Evolutionary conservation across 1,140 invertebrate genomes (phyloP).

Genomic region (Drosophila pruinosa): DNA sequence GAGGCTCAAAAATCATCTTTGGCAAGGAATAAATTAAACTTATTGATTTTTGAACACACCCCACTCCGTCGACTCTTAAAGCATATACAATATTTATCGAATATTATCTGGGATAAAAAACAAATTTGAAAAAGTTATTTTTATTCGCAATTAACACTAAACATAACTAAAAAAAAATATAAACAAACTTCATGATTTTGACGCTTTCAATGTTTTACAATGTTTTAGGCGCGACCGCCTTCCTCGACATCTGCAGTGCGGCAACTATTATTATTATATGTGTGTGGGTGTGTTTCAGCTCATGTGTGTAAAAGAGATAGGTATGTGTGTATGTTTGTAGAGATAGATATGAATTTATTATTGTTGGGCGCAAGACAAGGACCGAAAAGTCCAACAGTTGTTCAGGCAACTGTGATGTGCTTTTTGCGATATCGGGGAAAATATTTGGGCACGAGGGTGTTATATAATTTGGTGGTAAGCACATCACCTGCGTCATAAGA

Average conservation of each 20-base stretch:
- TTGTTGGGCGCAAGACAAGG: slow-evolving; percentile 70
- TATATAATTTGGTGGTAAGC: slow-evolving; percentile 27
- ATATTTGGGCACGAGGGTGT: not conserved
- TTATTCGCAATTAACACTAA: slow-evolving; percentile 33
- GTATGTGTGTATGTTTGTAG: not conserved
- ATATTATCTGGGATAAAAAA: slow-evolving; percentile 7
- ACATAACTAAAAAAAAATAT: not conserved
- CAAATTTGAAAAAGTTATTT: slow-evolving; percentile 3
- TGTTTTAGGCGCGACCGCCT: slow-evolving; percentile 28
- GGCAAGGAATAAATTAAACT: slow-evolving; percentile 32
- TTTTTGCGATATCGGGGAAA: slow-evolving; percentile 11
- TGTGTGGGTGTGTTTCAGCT: not conserved
- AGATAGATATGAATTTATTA: slow-evolving; percentile 13
- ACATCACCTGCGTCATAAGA: slow-evolving; percentile 68
- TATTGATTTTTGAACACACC: slow-evolving; percentile 25
- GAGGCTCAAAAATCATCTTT: slow-evolving; percentile 39
- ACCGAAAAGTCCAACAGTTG: slow-evolving; percentile 82
- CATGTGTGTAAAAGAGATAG: slow-evolving; percentile 4
- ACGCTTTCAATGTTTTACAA: slow-evolving; percentile 20
- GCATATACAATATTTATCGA: slow-evolving; percentile 18
- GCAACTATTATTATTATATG: not conserved
- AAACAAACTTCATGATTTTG: slow-evolving; percentile 25
- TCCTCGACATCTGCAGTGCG: slow-evolving; percentile 5
- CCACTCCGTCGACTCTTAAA: slow-evolving; percentile 4
- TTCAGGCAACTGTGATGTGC: slow-evolving; percentile 74